These are phyloP conservation scores for Abrostola tripartita DNA, from an alignment of 2,888 invertebrate species.

Conservation along the genomic window DNA sequence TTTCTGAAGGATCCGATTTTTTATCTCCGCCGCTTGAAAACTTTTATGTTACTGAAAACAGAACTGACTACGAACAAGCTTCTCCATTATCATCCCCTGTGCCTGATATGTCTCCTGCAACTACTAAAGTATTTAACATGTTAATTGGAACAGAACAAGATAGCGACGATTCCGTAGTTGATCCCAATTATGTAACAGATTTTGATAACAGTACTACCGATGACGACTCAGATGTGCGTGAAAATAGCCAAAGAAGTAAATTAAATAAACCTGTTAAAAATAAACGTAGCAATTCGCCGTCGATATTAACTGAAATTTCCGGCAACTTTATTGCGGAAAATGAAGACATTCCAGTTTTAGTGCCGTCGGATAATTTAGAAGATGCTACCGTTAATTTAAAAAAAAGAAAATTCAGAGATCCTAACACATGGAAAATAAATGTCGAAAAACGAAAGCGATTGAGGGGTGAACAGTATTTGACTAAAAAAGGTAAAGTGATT, in stretches of 20 bases:
- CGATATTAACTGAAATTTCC: conserved; percentile 10
- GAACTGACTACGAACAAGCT: too few species aligned
- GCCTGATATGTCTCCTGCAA: too few species aligned
- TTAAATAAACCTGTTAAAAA: conserved; percentile 11
- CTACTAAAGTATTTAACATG: too few species aligned
- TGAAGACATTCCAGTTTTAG: conserved; percentile 9
- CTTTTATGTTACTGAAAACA: too few species aligned
- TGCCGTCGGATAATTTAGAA: conserved; percentile 6
- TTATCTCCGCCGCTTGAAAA: too few species aligned
- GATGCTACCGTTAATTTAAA: conserved; percentile 10
- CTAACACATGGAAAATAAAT: conserved; percentile 18
- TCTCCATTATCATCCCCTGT: too few species aligned
- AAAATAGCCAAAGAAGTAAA: conserved; percentile 3
- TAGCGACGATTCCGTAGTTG: too few species aligned
- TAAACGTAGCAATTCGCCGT: conserved; percentile 11
- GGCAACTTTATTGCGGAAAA: conserved; percentile 8
- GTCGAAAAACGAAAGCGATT: conserved; percentile 20
- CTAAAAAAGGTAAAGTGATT: conserved; percentile 21
- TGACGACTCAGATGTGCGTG: conserved; percentile 4
- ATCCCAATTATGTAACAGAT: too few species aligned
- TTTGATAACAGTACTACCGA: conserved; percentile 5
- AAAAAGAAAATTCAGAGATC: conserved; percentile 28
- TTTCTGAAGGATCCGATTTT: not conserved
- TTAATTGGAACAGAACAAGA: too few species aligned
- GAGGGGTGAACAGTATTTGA: conserved; percentile 23